These are phyloP conservation scores for Anguilla pacifica DNA, from an alignment of 2,797 vertebrate genomes.

Conservation along the genomic window DNA sequence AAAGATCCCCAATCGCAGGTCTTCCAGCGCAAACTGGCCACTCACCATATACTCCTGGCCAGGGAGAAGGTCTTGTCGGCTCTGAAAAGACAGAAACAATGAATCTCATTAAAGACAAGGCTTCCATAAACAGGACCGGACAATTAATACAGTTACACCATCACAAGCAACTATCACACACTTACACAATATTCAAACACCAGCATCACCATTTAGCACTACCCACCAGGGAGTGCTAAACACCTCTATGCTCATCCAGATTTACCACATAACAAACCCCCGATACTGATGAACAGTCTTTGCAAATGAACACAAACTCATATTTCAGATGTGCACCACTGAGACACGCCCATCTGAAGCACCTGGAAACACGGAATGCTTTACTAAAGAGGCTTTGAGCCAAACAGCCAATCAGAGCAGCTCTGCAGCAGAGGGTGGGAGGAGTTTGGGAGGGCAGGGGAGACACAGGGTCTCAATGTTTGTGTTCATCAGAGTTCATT, in stretches of 20 bases:
- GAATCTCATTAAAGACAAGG: background rate
- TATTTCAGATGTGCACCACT: background rate
- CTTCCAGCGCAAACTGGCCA: conserved; percentile 18
- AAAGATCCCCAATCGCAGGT: background rate
- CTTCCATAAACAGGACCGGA: background rate
- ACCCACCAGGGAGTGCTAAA: background rate
- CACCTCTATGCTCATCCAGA: background rate
- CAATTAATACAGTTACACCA: background rate
- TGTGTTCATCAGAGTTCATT: background rate
- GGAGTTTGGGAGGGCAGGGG: too few species aligned
- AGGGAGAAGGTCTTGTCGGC: conserved; percentile 70
- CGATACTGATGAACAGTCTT: background rate
- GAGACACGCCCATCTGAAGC: background rate
- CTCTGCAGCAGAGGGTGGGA: background rate
- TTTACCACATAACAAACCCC: background rate
- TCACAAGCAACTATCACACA: background rate
- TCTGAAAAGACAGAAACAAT: conserved; percentile 56
- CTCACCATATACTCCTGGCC: conserved; percentile 68
- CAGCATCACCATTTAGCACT: too few species aligned
- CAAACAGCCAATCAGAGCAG: background rate
- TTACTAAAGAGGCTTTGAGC: background rate
- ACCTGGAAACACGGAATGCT: background rate
- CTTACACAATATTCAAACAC: background rate
- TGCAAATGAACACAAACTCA: background rate
- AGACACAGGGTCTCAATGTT: background rate